Evolutionary conservation across 1,140 invertebrate species (phyloP).

Genomic region (Pseudomyrmex concolor): DNA sequence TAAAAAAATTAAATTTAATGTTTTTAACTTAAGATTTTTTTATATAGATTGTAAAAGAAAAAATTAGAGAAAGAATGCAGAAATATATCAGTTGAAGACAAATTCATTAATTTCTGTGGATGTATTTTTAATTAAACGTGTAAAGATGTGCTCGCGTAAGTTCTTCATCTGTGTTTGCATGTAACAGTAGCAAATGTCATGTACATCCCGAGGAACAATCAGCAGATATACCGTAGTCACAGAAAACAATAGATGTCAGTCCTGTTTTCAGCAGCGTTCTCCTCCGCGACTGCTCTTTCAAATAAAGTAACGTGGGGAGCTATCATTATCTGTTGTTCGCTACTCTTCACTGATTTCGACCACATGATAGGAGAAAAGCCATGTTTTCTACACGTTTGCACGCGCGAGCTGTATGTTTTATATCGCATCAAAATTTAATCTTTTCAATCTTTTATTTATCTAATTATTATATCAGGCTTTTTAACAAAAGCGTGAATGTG

Average conservation of each 20-base stretch:
- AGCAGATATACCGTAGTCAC: constrained; percentile 46
- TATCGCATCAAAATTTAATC: constrained; percentile 32
- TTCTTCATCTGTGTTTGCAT: not conserved
- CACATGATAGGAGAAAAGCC: not conserved
- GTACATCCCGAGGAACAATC: constrained; percentile 54
- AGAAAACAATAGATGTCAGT: constrained; percentile 58
- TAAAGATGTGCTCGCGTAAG: not conserved
- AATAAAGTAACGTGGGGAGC: constrained; percentile 36
- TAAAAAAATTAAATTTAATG: too few relatives aligned
- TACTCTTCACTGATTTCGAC: constrained; percentile 29
- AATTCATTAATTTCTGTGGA: constrained; percentile 2
- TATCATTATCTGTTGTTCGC: constrained; percentile 48
- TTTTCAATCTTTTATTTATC: constrained; percentile 14
- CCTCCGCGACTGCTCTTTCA: constrained; percentile 57
- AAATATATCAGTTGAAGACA: not conserved
- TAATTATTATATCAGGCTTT: not conserved
- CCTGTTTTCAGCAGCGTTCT: constrained; percentile 36
- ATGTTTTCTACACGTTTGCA: not conserved
- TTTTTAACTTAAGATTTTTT: too few relatives aligned
- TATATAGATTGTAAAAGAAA: not conserved
- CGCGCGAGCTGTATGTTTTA: not conserved
- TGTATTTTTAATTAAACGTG: constrained; percentile 64
- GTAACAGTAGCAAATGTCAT: constrained; percentile 22
- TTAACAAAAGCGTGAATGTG: constrained; percentile 5
- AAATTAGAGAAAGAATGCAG: not conserved